Conservation (phyloP, 2,888 invertebrate genomes). For the Schrankia costaestrigalis region DNA sequence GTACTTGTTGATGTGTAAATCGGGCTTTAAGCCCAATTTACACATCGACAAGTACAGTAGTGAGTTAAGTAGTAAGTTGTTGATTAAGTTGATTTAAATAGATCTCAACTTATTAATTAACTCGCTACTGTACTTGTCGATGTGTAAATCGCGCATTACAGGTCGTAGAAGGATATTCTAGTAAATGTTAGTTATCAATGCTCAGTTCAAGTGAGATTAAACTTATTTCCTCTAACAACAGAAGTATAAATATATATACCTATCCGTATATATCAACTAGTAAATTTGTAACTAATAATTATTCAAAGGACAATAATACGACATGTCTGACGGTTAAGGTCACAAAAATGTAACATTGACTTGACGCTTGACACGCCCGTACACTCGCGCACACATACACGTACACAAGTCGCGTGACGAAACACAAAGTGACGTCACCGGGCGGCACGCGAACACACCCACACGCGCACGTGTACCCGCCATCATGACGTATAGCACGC, state of each 20-base stretch:
- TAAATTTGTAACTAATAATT: conserved; percentile 30
- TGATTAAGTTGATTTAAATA: no score
- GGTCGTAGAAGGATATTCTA: no score
- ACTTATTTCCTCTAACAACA: no score
- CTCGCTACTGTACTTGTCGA: no score
- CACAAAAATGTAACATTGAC: conserved; percentile 78
- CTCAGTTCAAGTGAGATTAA: no score
- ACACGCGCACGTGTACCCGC: conserved; percentile 57
- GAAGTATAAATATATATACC: neutral
- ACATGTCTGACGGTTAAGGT: conserved; percentile 74
- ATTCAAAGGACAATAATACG: conserved; percentile 54
- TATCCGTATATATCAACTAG: neutral
- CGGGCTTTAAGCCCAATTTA: no score
- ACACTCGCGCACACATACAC: conserved; percentile 46
- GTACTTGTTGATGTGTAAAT: no score
- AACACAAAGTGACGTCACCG: conserved; percentile 67
- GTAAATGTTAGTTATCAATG: no score
- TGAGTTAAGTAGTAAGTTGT: no score
- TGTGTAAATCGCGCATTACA: no score
- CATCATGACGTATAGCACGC: conserved; percentile 55
- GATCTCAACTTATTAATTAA: no score
- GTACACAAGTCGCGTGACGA: conserved; percentile 45
- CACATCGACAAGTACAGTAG: no score
- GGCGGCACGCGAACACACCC: conserved; percentile 72
- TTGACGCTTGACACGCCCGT: conserved; percentile 54